Conservation (phyloP, 2,113 vertebrate genomes). For the Oryctolagus cuniculus region DNA sequence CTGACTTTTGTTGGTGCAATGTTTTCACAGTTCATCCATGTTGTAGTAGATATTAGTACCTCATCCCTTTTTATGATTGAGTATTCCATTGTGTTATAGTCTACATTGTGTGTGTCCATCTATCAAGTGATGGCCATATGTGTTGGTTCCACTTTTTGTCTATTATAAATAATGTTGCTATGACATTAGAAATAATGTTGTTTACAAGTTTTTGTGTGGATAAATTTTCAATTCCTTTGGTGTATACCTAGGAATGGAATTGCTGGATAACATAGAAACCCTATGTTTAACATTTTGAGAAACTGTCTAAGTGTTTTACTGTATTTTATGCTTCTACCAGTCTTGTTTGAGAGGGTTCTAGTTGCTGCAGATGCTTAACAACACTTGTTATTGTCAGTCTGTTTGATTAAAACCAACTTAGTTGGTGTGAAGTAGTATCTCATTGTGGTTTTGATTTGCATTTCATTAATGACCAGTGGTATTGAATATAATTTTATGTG, state of each 20-base stretch:
- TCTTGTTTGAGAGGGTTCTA: background rate
- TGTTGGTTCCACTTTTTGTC: background rate
- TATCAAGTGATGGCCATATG: background rate
- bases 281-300: background rate
- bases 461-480: background rate
- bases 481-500: background rate
- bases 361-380: background rate
- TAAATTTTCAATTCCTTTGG: background rate
- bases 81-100: background rate
- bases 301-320: background rate
- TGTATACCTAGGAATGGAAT: background rate
- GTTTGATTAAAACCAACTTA: background rate
- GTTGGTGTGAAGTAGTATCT: background rate
- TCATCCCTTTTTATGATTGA: background rate
- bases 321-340: background rate
- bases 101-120: background rate
- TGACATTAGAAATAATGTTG: background rate
- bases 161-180: background rate
- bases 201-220: slow-evolving; percentile 9
- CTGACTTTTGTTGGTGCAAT: slow-evolving; percentile 11
- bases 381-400: background rate
- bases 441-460: background rate
- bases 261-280: background rate
- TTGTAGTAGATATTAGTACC: background rate
- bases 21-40: background rate